phyloP scores from a whole-genome alignment of 2,113 vertebrate species.

The Ardeotis arabs region DNA sequence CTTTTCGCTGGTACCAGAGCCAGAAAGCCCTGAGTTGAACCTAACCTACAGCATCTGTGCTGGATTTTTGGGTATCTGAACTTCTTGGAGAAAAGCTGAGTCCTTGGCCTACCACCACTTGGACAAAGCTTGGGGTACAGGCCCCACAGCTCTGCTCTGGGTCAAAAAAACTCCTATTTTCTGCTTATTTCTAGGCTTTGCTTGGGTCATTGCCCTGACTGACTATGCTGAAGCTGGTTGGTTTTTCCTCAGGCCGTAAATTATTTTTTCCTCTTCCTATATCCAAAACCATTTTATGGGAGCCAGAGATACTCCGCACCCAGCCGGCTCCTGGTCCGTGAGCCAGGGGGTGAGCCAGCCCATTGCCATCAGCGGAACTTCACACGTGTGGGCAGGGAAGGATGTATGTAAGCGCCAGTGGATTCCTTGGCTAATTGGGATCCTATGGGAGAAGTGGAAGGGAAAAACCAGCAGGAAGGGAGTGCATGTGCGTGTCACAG shows the following conservation, averaged over 20 bases:
- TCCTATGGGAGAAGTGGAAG: conserved; percentile 9
- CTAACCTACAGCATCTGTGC: not conserved
- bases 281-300: not conserved
- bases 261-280: not conserved
- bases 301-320: not conserved
- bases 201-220: not conserved
- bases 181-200: not conserved
- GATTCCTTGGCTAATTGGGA: conserved; percentile 11
- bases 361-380: conserved; percentile 35
- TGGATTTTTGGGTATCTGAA: not conserved
- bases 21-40: not conserved
- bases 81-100: not conserved
- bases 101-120: not conserved
- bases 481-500: not conserved
- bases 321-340: not conserved
- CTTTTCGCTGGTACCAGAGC: not conserved
- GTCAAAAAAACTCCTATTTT: not conserved
- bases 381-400: not conserved
- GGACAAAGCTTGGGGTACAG: not conserved
- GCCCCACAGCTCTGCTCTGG: not conserved
- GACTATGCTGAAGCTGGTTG: not conserved
- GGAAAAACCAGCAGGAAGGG: conserved; percentile 45
- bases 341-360: conserved; percentile 25
- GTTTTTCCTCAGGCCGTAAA: not conserved
- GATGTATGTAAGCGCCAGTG: not conserved